These are phyloP conservation scores for Xestoiulus laeticollis DNA, from an alignment of 2,888 invertebrate genomes.

Conservation along the genomic window DNA sequence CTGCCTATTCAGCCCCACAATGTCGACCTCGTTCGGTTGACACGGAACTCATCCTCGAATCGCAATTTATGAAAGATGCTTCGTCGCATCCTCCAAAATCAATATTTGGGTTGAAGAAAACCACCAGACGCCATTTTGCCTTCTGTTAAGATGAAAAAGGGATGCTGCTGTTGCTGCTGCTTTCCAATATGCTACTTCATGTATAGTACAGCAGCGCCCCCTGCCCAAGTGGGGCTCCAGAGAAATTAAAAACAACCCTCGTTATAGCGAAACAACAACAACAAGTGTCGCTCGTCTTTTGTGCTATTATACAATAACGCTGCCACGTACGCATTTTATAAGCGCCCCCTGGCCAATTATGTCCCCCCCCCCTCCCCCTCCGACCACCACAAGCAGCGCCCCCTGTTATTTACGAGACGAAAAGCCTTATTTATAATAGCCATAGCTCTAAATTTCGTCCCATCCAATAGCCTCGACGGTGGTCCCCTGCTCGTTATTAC, in stretches of 20 bases:
- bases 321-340: background rate
- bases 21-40: background rate
- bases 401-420: background rate
- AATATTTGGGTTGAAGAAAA: background rate
- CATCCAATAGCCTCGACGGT: background rate
- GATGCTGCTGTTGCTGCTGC: too few species aligned
- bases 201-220: background rate
- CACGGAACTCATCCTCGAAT: too few species aligned
- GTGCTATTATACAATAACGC: background rate
- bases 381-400: too few species aligned
- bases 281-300: background rate
- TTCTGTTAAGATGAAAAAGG: too few species aligned
- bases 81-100: background rate
- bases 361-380: background rate
- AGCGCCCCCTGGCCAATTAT: background rate
- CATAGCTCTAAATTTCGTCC: background rate
- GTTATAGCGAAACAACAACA: background rate
- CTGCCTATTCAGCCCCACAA: background rate
- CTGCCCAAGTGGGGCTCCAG: too few species aligned
- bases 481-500: background rate
- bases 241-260: background rate
- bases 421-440: constrained; percentile 11
- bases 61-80: too few species aligned
- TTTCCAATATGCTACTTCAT: background rate
- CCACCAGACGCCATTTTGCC: too few species aligned